phyloP scores from a whole-genome alignment of 2,888 invertebrate species.

The Drosophila stalkeri region DNA sequence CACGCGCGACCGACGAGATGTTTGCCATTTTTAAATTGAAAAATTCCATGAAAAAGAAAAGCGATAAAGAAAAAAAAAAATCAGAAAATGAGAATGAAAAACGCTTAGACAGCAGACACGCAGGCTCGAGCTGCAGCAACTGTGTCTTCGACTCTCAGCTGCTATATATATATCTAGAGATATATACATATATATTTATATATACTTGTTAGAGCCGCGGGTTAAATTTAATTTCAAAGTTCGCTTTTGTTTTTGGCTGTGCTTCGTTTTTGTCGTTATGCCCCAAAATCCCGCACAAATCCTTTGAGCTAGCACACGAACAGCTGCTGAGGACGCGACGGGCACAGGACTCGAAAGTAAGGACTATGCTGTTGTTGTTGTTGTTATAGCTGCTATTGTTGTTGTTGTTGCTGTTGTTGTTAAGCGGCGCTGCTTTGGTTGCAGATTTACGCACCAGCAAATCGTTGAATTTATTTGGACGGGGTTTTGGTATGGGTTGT shows the following conservation, averaged over 20 bases:
- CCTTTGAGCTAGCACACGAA: slow-evolving; percentile 79
- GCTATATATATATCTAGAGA: neutral
- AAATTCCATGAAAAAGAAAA: slow-evolving; percentile 48
- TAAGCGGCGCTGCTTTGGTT: slow-evolving; percentile 73
- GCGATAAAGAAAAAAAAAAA: slow-evolving; percentile 15
- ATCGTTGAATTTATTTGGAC: slow-evolving; percentile 73
- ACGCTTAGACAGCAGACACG: slow-evolving; percentile 49
- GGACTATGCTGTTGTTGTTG: slow-evolving; percentile 23
- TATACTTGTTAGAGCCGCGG: slow-evolving; percentile 39
- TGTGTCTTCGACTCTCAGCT: neutral
- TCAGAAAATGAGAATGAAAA: slow-evolving; percentile 7
- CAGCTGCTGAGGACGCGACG: slow-evolving; percentile 69
- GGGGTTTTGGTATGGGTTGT: neutral
- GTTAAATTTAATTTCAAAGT: slow-evolving; percentile 79
- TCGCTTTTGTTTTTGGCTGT: slow-evolving; percentile 60
- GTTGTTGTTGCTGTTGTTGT: slow-evolving; percentile 30
- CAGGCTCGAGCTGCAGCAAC: slow-evolving; percentile 3
- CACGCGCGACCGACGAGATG: slow-evolving; percentile 16
- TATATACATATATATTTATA: neutral
- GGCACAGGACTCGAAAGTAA: slow-evolving; percentile 19
- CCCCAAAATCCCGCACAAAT: slow-evolving; percentile 79
- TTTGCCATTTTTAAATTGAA: slow-evolving; percentile 66
- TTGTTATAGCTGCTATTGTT: no score
- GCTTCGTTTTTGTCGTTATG: slow-evolving; percentile 77
- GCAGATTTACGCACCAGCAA: slow-evolving; percentile 80